Evolutionary conservation across 2,888 invertebrate species (phyloP), one percentile per base, ranked within the genome.

Genomic region (Drosophila eohydei): DNA sequence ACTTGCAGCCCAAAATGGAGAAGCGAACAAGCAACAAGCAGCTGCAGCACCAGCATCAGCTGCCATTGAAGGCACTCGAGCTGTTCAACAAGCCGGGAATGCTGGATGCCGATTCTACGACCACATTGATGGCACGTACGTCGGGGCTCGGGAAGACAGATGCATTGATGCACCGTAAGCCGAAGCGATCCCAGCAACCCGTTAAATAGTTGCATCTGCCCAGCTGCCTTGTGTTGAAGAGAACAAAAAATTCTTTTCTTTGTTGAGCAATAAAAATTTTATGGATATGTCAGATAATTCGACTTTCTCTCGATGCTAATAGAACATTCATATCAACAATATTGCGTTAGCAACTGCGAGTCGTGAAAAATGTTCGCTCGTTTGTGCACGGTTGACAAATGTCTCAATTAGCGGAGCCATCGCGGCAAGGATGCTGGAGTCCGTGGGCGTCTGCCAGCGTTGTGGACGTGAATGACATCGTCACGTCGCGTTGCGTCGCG

Each of bases 351-450:
- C 40, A n/a, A 32, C 38, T 36, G 26, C 30, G 43, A 41, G 61
- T 55, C 50, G 58, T 81, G 80, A 83, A 71, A 82, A 78, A 88
- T 88, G 58, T 52, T 50, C 55, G 32, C 83, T 74, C 77, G 73
- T 82, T 88, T 85, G 58, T 60, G 83, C 44, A 66, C 40, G 74
- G 56, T 75, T 86, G 84, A 84, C 87, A 88, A 84, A 84, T 84
- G 89, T 71, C 89, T 87, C 87, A 84, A 84, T 84, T 88, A 84
- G 87, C 76, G 74, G 9, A 61, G 65, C 41, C 61, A 72, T 58
- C 78, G 48, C 54, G 36, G 9, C 46, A 50, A 43, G 28, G 41
- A 50, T 67, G 56, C 52, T 43, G 44, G n/a, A 54, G 65, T 2
- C 30, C 21, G 26, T 26, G 38, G 52, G 52, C 11, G 21, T 32